Evolutionary conservation across 2,113 vertebrate genomes (phyloP).

Genomic region (Prionailurus bengalensis): DNA sequence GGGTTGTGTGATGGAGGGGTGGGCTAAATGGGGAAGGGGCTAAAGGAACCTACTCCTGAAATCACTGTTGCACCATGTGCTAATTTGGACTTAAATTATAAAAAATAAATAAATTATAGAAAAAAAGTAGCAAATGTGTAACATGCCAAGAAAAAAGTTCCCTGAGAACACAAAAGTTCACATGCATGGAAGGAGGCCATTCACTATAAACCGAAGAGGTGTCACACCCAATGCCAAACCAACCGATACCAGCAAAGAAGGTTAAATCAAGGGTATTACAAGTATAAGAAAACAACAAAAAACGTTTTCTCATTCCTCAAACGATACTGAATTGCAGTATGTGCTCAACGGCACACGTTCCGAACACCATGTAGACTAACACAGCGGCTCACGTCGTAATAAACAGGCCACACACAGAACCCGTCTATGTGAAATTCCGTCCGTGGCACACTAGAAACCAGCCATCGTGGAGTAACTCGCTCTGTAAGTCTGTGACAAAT

Average conservation of each 20-base stretch:
- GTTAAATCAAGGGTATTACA: not conserved
- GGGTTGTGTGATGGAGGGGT: no score
- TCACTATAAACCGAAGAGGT: not conserved
- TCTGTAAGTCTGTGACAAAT: rapidly evolving
- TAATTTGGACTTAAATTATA: no score
- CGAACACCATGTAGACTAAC: rapidly evolving
- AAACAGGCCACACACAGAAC: rapidly evolving
- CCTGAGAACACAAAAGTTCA: not conserved
- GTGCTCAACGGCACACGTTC: rapidly evolving
- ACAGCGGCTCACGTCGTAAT: rapidly evolving
- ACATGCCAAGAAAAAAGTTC: not conserved
- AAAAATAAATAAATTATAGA: no score
- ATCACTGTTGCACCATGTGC: no score
- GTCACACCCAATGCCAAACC: not conserved
- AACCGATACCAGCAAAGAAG: not conserved
- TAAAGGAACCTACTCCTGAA: no score
- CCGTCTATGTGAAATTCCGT: rapidly evolving
- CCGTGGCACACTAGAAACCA: rapidly evolving
- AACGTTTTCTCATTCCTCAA: rapidly evolving
- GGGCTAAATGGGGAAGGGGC: no score
- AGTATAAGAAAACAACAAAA: not conserved
- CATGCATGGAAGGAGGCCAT: not conserved
- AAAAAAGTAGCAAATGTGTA: not conserved
- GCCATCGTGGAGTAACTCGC: rapidly evolving
- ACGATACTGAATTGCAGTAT: rapidly evolving